Evolutionary conservation across 2,888 invertebrate species (phyloP), one percentile per base, ranked within the genome.

Genomic region (Pterobdella sp.): DNA sequence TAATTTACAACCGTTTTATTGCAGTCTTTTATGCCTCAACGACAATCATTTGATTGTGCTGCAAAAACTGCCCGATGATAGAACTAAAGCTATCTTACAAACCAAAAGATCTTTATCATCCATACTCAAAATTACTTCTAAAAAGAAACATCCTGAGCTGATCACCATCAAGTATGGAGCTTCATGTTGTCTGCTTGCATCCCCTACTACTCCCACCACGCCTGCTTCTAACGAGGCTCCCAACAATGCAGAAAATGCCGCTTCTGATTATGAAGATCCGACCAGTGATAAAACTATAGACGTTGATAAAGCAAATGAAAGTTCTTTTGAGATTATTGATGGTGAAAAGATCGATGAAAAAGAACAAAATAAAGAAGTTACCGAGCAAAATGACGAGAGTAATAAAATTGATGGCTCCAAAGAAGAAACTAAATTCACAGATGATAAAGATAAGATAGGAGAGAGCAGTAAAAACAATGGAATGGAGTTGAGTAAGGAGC

Each of bases 61-160:
- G 78, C 88, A 94, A 67, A 81, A 81, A 74, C 91, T 89, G 22
- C 89, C 89, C 75, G 88, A 88, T 77, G 89, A 88, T 26, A 80
- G 81, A 73, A 93, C 91, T 0, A 88, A 88, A 77, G 94, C 91
- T 0, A 90, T 91, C 82, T 88, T 96, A 0, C 90, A 93, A 80
- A 91, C 93, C 0, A 88, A 92, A 76, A 88, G 95, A 73, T 91
- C 93, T 0, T 86, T 98, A 72, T 90, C 92, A 1, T 91, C 92
- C 70, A 93, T 98, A 79, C 92, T 96, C 10, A 94, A 93, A 86
- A 98, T 98, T 76, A 97, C 97, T 0, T 94, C 95, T 18, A 93
- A 94, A 83, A 94, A 94, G 83, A 89, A 91, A 73, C 91, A 93
- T 82, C 95, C 96, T 0, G 94, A 97, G 84, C 86, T 97, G 79